Conservation (phyloP, 2,888 invertebrate genomes). For the Philopedon plagiatum region DNA sequence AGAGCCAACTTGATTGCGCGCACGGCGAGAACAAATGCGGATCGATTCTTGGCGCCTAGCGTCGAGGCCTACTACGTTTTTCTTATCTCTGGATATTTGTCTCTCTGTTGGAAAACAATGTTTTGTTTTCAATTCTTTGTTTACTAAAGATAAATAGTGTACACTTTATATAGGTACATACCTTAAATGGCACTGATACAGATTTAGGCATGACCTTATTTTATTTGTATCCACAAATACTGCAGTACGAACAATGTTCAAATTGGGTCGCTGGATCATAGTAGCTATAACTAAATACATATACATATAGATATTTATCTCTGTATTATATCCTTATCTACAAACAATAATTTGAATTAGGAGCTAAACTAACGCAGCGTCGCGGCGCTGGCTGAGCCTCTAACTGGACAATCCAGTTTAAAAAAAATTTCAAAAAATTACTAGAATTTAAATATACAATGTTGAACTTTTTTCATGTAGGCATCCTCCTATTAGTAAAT, state of each 20-base stretch:
- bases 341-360: too few species aligned
- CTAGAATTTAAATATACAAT: too few species aligned
- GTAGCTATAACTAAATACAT: not conserved
- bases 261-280: not conserved
- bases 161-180: slow-evolving; percentile 14
- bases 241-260: not conserved
- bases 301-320: not conserved
- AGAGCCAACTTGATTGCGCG: slow-evolving; percentile 56
- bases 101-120: slow-evolving; percentile 27
- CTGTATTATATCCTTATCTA: too few species aligned
- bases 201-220: slow-evolving; percentile 7
- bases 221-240: not conserved
- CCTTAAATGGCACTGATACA: slow-evolving; percentile 2
- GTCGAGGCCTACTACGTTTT: slow-evolving; percentile 29
- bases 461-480: too few species aligned
- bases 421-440: too few species aligned
- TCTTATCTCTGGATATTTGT: slow-evolving; percentile 37
- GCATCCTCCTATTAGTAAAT: too few species aligned
- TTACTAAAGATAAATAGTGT: slow-evolving; percentile 38
- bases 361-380: too few species aligned
- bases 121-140: slow-evolving; percentile 33
- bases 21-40: slow-evolving; percentile 48
- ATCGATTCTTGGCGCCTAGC: slow-evolving; percentile 44
- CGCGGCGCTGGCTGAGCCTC: too few species aligned
- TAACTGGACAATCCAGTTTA: too few species aligned